Evolutionary conservation across 1,140 invertebrate genomes (phyloP), one percentile per base, ranked within the genome.

Genomic region (Papilio aristodemus): DNA sequence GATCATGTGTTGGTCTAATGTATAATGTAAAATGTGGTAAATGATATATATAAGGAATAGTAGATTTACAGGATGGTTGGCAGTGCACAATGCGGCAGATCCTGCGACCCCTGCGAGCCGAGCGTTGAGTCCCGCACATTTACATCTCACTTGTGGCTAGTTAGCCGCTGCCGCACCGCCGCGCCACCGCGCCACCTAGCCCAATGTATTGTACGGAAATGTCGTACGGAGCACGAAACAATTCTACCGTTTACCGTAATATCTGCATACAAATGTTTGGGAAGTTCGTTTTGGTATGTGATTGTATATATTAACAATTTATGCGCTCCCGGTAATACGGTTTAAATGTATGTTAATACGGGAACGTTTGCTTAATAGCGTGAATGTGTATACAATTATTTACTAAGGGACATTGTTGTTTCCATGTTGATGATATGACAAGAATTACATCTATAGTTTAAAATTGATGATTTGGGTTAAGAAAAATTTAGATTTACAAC

Each of bases 261-360:
- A 90, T 85, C 81, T 89, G 87, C 86, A 89, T 89, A 87, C 81
- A 87, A 88, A 88, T 87, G 84, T 87, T 86, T 81, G 77, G 76
- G 75, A 79, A 80, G 72, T 74, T 71, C 74, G 77, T 74, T 79
- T 81, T 71, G 79, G 80, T 76, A 83, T 82, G 76, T 78, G 68
- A 70, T 68, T 76, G 73, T 72, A 74, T 76, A 71, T 75, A 76
- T 79, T 77, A 75, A 77, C 75, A 79, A 73, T 84, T 84, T 84
- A 80, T 84, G 78, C 76, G 74, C 75, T 38, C 59, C 41, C 57
- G 38, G 41, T 63, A 63, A 50, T 69, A 60, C 66, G 27, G 58
- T 50, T 67, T 72, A 59, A 62, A 58, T 37, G 67, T 68, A 58
- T 59, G 57, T 27, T 50, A 66, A 66, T 66, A 66, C 36, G 32